Conservation (phyloP, 2,888 invertebrate species). For the Ecliptopera silaceata region DNA sequence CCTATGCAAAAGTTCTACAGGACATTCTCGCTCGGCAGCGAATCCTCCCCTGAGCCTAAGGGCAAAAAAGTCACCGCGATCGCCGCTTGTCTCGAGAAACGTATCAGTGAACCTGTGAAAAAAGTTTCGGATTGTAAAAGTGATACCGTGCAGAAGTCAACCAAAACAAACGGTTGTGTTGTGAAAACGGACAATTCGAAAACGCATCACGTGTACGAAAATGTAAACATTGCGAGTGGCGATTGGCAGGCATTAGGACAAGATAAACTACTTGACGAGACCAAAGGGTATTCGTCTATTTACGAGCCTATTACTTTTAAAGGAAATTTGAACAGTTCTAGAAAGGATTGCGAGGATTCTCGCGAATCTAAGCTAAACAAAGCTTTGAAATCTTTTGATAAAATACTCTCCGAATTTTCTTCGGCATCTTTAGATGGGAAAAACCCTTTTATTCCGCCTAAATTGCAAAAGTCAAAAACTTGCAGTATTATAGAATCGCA, state of each 20-base stretch:
- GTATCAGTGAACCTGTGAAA: constrained; percentile 64
- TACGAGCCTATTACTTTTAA: constrained; percentile 78
- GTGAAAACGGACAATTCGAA: constrained; percentile 57
- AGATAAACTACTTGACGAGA: constrained; percentile 64
- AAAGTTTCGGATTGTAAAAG: constrained; percentile 31
- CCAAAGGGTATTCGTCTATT: constrained; percentile 74
- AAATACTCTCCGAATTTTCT: constrained; percentile 74
- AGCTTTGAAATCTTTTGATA: constrained; percentile 79
- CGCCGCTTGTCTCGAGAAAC: constrained; percentile 75
- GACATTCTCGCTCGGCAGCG: constrained; percentile 76
- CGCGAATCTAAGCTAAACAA: constrained; percentile 69
- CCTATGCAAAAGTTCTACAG: constrained; percentile 80
- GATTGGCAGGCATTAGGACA: constrained; percentile 47
- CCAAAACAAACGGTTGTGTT: constrained; percentile 56
- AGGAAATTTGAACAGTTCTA: constrained; percentile 40
- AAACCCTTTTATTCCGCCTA: constrained; percentile 72
- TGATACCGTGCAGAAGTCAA: constrained; percentile 68
- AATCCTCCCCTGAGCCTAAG: constrained; percentile 66
- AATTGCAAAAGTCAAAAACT: constrained; percentile 87
- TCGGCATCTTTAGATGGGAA: constrained; percentile 56
- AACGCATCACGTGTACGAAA: constrained; percentile 71
- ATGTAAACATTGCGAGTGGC: constrained; percentile 67
- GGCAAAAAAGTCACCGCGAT: constrained; percentile 77
- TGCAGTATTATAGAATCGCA: constrained; percentile 87
- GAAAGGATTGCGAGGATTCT: constrained; percentile 36